Base-by-base conservation (phyloP, 2,113 vertebrate species). In the Cyrtonyx montezumae region DNA sequence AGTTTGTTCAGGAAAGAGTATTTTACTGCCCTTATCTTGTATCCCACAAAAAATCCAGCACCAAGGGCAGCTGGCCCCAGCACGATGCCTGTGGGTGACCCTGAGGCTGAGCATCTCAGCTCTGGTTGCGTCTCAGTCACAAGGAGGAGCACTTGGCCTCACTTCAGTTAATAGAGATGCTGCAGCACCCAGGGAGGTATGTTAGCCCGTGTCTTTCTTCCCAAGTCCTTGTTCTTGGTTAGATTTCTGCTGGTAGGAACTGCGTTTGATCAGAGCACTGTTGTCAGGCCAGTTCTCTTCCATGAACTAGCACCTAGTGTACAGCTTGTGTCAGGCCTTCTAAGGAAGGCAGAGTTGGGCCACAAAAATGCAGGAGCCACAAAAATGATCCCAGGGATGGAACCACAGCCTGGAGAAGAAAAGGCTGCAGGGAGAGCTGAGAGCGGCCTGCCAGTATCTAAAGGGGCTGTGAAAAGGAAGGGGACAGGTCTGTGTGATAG, bases 111-210 rank as follows among this genome's bases (percentile, higher is more conserved):
- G 26, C 2, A 1, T 55, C 42, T 40, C 43, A 3, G 13, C 2
- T 1, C 56, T 53, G 51, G 62, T 40, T 75, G 62, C 59, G 73
- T 74, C 78, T 63, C 21, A 1, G 83, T 84, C 88, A 75, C 92
- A 68, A 87, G 78, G 92, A 87, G 92, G 88, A 93, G 92, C 83
- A 69, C 73, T 80, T 88, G 84, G 74, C 63, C 62, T 87, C 84
- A 13, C 56, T 79, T 87, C 58, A 58, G 67, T 55, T 74, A 3
- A 32, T 19, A 37, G 73, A 69, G 43, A 46, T n/a, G 55, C 67
- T 68, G 78, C 62, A 13, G 87, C 16, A 63, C 42, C 55, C 37
- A 58, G 67, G 62, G 73, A 15, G 34, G 36, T 13, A 0, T 11
- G 4, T 49, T 34, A 61, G 71, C 36, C 6, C 7, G 12, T 5